Base-by-base conservation (phyloP, 2,888 invertebrate genomes). In the Tipula vernalis region DNA sequence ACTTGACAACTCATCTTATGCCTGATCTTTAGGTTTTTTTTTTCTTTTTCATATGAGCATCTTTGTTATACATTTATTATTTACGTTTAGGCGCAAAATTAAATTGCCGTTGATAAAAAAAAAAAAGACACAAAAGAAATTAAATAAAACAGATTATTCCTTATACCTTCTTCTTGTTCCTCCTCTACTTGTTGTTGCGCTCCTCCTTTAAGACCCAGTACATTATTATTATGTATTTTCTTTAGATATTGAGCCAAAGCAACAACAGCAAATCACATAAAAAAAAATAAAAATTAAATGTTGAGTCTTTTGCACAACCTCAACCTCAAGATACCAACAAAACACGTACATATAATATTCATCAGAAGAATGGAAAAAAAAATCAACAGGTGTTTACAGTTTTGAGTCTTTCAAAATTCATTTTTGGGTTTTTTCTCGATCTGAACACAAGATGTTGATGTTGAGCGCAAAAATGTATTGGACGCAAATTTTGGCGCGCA, bases 1-100 rank as follows among this genome's bases (percentile, higher is more conserved):
- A 71, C 71, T 71, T 71, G 71, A 71, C 71, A 71, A 71, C 71
- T 71, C 71, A 71, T 71, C 71, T 71, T 71, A 71, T 71, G 71
- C 71, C 71, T 71, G 71, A 71, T 71, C 71, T 51, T 51, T 51
- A 71, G 41, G 10, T 8, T 41, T 8, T 51, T n/a, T 51, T 71
- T 71, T 71, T 51, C 15, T 18, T 71, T n/a, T 51, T 3, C n/a
- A n/a, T 51, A 39, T 6, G 39, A 71, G 71, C 28, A 71, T 71
- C 71, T 71, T 71, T n/a, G 47, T 57, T 57, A 57, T 28, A 28
- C 28, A 28, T 39, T 6, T 71, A 28, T 71, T 71, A 71, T 71
- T 18, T 71, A 71, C 71, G 18, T 71, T 71, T 71, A 10, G 71
- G 71, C 71, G 71, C 71, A 71, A 71, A 71, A 71, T 71, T 71